phyloP scores from a whole-genome alignment of 2,113 vertebrate genomes.

The Origma solitaria region DNA sequence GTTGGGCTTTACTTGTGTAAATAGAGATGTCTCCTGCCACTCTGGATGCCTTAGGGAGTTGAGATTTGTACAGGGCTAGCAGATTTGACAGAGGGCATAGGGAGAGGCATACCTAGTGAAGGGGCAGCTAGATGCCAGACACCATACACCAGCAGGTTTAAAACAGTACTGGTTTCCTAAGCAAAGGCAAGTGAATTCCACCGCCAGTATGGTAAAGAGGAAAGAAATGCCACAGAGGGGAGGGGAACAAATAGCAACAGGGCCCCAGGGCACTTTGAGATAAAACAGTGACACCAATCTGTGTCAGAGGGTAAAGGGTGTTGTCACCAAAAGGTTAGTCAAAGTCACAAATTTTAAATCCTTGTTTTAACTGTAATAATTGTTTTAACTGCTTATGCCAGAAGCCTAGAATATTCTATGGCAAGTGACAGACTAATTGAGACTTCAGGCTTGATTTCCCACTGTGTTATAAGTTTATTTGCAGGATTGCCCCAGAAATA shows the following conservation, averaged over 20 bases:
- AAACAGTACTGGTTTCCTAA: not conserved
- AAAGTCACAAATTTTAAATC: not conserved
- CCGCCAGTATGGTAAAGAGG: not conserved
- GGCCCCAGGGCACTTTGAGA: not conserved
- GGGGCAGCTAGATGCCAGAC: not conserved
- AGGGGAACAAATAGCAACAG: not conserved
- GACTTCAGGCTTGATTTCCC: constrained; percentile 31
- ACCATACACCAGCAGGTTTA: not conserved
- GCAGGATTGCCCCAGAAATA: not conserved
- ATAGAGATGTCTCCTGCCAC: not conserved
- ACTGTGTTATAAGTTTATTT: not conserved
- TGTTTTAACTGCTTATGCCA: not conserved
- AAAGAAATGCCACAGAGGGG: not conserved
- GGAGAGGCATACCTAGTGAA: not conserved
- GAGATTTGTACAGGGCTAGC: not conserved
- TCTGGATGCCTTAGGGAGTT: not conserved
- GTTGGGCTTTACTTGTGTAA: not conserved
- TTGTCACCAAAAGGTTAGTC: not conserved
- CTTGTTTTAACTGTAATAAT: not conserved
- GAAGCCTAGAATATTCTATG: not conserved
- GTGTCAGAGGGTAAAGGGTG: not conserved
- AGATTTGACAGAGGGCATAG: not conserved
- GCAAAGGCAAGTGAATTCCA: not conserved
- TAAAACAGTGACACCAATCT: not conserved
- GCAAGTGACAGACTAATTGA: constrained; percentile 16